Evolutionary conservation across 2,113 vertebrate species (phyloP).

Genomic region (Acrocephalus arundinaceus): DNA sequence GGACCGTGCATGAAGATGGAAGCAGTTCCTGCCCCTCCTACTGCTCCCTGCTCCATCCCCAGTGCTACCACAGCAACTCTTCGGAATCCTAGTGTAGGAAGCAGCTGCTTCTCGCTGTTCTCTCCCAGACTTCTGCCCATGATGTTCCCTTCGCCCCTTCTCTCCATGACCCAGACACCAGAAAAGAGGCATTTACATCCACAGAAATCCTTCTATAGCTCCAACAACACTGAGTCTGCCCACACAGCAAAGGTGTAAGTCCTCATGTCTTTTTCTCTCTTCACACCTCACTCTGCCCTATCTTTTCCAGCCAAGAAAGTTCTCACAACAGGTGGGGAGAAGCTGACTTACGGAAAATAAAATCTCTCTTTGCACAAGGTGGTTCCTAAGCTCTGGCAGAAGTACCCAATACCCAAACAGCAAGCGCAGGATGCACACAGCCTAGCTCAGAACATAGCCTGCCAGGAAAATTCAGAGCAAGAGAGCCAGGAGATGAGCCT

Average conservation of each 20-base stretch:
- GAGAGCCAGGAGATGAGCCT: neutral
- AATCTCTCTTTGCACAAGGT: neutral
- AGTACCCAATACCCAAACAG: neutral
- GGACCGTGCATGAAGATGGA: neutral
- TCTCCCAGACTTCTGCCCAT: neutral
- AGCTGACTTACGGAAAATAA: neutral
- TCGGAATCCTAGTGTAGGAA: neutral
- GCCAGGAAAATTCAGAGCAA: neutral
- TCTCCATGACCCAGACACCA: neutral
- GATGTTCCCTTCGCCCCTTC: neutral
- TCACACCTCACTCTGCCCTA: neutral
- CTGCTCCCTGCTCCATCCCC: neutral
- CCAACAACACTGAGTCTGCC: fast-evolving
- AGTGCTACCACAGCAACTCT: neutral
- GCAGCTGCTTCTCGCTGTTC: neutral
- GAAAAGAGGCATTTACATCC: neutral
- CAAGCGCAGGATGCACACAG: neutral
- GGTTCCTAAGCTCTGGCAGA: neutral
- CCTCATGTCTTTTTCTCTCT: neutral
- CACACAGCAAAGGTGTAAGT: neutral
- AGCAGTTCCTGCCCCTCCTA: neutral
- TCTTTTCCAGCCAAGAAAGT: neutral
- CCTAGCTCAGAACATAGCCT: neutral
- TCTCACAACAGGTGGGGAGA: neutral
- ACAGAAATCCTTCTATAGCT: neutral